Percentiles rank a stretch among this genome's conserved stretches.
Conservation (phyloP, 2,888 invertebrate species). For the Drosophila paracracens region DNA sequence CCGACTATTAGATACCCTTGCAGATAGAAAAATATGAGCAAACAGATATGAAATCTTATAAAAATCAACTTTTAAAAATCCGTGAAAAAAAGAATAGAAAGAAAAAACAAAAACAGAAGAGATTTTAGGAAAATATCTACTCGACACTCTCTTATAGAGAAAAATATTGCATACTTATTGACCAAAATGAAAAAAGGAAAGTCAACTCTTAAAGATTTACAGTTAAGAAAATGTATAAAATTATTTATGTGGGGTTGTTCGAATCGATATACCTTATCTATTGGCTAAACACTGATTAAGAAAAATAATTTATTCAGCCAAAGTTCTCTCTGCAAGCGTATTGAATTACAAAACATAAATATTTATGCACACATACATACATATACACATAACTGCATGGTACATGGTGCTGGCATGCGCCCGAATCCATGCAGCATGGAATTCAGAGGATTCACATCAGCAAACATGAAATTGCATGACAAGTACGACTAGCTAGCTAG, state of each 20-base stretch:
- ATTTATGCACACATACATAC: slow-evolving; percentile 1
- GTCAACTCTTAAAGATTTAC: not conserved
- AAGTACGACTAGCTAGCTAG: slow-evolving; percentile 11
- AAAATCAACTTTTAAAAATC: not conserved
- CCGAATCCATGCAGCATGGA: slow-evolving; percentile 21
- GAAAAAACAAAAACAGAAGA: not conserved
- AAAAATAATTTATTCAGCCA: not conserved
- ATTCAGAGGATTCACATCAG: slow-evolving; percentile 26
- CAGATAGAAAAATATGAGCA: not conserved
- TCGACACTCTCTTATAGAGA: no score
- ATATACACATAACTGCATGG: slow-evolving; percentile 22
- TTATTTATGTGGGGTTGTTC: not conserved
- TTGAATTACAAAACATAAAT: slow-evolving; percentile 12
- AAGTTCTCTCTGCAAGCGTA: slow-evolving; percentile 32
- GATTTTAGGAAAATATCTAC: not conserved
- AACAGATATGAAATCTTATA: not conserved
- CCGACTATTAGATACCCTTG: slow-evolving; percentile 33
- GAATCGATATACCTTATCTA: not conserved
- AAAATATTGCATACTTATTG: no score
- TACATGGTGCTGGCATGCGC: slow-evolving; percentile 34
- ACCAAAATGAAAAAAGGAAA: not conserved
- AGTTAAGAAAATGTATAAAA: not conserved
- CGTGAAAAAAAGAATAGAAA: not conserved
- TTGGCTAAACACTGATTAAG: not conserved
- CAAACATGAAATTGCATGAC: slow-evolving; percentile 54